Evolutionary conservation across 1,140 invertebrate genomes (phyloP).

Genomic region (Apolygus lucorum): DNA sequence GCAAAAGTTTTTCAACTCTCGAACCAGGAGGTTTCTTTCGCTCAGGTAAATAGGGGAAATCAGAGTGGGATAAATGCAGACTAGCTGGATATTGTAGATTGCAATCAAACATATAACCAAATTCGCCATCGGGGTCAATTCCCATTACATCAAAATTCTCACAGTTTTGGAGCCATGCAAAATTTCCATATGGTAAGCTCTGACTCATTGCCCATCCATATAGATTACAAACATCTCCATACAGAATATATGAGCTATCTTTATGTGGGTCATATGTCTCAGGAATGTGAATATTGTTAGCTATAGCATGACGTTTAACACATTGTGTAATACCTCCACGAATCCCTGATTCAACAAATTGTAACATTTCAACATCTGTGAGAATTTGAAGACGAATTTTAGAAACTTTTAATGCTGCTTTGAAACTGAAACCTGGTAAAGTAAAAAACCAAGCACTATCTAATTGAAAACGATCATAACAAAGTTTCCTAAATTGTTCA

Average conservation of each 20-base stretch:
- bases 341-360: too few relatives aligned
- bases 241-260: slow-evolving; percentile 41
- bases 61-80: not conserved
- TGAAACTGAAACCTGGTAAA: slow-evolving; percentile 36
- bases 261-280: slow-evolving; percentile 43
- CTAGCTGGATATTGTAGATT: not conserved
- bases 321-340: slow-evolving; percentile 36
- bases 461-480: too few relatives aligned
- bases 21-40: not conserved
- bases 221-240: slow-evolving; percentile 35
- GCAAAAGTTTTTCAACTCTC: not conserved
- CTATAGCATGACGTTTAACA: too few relatives aligned
- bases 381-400: slow-evolving; percentile 42
- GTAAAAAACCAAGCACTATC: slow-evolving; percentile 37
- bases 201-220: slow-evolving; percentile 44
- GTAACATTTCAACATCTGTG: too few relatives aligned
- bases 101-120: not conserved
- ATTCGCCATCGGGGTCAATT: not conserved
- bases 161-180: not conserved
- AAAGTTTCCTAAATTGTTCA: slow-evolving; percentile 39
- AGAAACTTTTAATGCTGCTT: slow-evolving; percentile 33
- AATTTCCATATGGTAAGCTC: too few relatives aligned
- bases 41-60: not conserved
- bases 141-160: not conserved
- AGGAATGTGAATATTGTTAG: too few relatives aligned